Evolutionary conservation across 2,113 vertebrate genomes (phyloP), one percentile per base, ranked within the genome.

Genomic region (Phalacrocorax pelagicus): DNA sequence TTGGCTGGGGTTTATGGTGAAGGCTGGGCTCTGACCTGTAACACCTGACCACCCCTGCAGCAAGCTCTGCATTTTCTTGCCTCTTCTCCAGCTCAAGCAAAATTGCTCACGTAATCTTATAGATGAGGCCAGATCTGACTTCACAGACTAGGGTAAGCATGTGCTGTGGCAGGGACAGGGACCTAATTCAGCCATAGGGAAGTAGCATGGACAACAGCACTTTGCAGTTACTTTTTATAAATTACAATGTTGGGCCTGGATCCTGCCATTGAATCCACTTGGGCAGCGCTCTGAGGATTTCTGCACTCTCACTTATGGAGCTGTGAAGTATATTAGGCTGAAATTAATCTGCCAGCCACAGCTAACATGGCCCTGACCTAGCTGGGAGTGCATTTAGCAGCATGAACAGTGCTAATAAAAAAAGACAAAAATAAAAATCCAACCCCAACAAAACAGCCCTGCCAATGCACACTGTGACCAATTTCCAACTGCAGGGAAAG

Each of bases 401-500:
- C n/a, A 24, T 13, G 66, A 93, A 44, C 11, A 32, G 57, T 0
- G 6, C 58, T 86, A 88, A 65, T 36, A 59, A 71, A 66, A 87
- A 51, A 49, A 17, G 8, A 16, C 12, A 30, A 18, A 9, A 32
- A 11, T 18, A 18, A 5, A 9, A 21, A 21, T 46, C 44, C 44
- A 70, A 29, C 49, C 49, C 49, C 49, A 49, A 12, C 10, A 7
- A 29, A 27, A 32, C 2, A 77, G 27, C 34, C 36, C 52, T 78
- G 91, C 92, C 81, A 87, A 63, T 34, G 63, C 90, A 79, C 52
- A 42, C 66, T 73, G 82, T 24, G 80, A 93, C 92, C 83, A 10
- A 61, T 67, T 94, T 94, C 90, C 81, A 96, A 92, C 66, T 54
- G 92, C 16, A 16, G 90, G 87, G 93, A 95, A 95, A 96, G 90